Conservation (phyloP, 2,797 vertebrate species). For the Mionectes olivaceus region DNA sequence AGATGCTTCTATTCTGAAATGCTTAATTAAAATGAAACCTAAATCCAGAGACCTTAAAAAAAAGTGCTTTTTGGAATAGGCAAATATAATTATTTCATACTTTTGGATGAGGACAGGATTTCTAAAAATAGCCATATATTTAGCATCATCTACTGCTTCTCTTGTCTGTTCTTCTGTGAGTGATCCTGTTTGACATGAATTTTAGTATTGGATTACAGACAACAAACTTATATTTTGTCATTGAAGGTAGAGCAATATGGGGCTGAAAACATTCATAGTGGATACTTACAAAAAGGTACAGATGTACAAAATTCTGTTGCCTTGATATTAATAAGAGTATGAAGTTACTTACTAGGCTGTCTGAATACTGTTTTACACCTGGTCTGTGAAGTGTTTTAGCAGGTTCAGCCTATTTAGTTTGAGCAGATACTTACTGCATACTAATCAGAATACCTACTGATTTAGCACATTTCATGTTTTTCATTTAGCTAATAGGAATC, state of each 20-base stretch:
- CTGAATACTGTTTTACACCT: neutral
- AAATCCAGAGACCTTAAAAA: neutral
- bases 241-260: neutral
- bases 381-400: neutral
- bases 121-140: neutral
- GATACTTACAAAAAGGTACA: neutral
- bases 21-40: neutral
- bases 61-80: neutral
- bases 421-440: neutral
- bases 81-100: neutral
- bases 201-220: neutral
- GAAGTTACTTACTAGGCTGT: neutral
- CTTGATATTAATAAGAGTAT: neutral
- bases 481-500: conserved; percentile 4
- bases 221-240: neutral
- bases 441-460: conserved; percentile 17
- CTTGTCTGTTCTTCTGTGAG: neutral
- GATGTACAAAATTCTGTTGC: neutral
- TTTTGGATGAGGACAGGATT: neutral
- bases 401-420: neutral
- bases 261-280: neutral
- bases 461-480: conserved; percentile 32
- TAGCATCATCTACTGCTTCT: neutral
- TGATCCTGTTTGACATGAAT: neutral
- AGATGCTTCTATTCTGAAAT: neutral